Conservation (phyloP, 2,113 vertebrate species). For the Hyla sarda region DNA sequence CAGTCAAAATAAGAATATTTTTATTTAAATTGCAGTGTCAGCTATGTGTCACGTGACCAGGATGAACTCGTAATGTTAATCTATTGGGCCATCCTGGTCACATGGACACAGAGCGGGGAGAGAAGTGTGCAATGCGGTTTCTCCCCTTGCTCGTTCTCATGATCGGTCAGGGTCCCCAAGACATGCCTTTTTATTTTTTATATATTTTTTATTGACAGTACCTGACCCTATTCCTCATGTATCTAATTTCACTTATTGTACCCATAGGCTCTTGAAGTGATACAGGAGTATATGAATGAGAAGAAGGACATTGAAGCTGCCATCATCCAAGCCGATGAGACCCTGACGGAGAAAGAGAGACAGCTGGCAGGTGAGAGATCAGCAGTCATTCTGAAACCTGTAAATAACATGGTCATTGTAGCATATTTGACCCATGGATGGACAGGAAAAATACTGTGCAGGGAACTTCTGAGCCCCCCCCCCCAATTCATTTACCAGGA, state of each 20-base stretch:
- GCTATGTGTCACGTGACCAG: too few species aligned
- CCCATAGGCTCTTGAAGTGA: not conserved
- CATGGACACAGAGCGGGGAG: too few species aligned
- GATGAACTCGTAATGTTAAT: too few species aligned
- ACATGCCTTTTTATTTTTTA: too few species aligned
- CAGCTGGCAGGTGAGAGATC: constrained; percentile 6
- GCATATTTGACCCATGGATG: not conserved
- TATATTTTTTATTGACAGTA: too few species aligned
- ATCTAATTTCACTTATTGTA: not conserved
- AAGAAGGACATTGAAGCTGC: constrained; percentile 8
- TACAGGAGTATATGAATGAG: not conserved
- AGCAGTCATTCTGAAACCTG: not conserved
- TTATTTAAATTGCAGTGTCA: too few species aligned
- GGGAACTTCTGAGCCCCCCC: not conserved
- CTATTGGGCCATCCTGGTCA: too few species aligned
- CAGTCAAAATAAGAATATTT: too few species aligned
- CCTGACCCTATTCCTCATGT: not conserved
- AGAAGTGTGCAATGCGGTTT: too few species aligned
- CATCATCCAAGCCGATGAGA: constrained; percentile 24
- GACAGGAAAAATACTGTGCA: not conserved
- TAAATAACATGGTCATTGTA: not conserved
- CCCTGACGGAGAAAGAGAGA: constrained; percentile 3
- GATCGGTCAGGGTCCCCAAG: too few species aligned
- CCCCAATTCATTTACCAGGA: not conserved
- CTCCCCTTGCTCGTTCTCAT: too few species aligned